phyloP scores from a whole-genome alignment of 2,113 vertebrate species.

The Ascaphus truei region DNA sequence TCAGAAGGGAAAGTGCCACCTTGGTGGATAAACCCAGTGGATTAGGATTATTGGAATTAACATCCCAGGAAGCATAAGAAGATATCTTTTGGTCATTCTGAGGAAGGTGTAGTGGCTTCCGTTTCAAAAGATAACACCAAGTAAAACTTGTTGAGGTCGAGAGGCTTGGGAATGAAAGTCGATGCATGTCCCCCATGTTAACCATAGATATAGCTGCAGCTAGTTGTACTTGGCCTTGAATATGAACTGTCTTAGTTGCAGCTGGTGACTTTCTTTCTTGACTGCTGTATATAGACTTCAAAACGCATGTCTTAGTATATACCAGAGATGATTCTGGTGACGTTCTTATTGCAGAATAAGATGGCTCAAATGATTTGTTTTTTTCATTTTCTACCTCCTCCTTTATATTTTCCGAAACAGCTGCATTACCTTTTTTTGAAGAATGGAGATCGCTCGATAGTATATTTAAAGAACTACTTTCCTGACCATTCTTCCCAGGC shows the following conservation, averaged over 20 bases:
- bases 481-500: conserved; percentile 48
- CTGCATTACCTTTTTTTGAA: conserved; percentile 49
- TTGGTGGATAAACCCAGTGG: conserved; percentile 90
- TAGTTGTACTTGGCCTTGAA: conserved; percentile 65
- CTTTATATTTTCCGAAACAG: conserved; percentile 50
- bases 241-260: conserved; percentile 52
- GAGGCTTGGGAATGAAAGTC: conserved; percentile 83
- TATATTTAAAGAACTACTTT: conserved; percentile 37
- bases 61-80: conserved; percentile 81
- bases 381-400: conserved; percentile 62
- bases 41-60: conserved; percentile 79
- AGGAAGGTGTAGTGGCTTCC: conserved; percentile 77
- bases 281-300: conserved; percentile 59
- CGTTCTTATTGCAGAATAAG: conserved; percentile 40
- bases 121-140: conserved; percentile 91
- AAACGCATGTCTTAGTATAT: conserved; percentile 46
- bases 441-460: conserved; percentile 43
- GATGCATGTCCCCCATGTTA: conserved; percentile 69
- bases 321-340: conserved; percentile 47
- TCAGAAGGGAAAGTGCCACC: conserved; percentile 88
- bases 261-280: conserved; percentile 68
- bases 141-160: conserved; percentile 91
- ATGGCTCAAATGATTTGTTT: conserved; percentile 42
- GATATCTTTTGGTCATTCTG: conserved; percentile 87
- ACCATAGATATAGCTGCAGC: conserved; percentile 57